A percentile compares a stretch with the other conserved stretches of the same genome.
These are phyloP conservation scores for Berghia stephanieae DNA, from an alignment of 1,140 invertebrate genomes.

Conservation along the genomic window DNA sequence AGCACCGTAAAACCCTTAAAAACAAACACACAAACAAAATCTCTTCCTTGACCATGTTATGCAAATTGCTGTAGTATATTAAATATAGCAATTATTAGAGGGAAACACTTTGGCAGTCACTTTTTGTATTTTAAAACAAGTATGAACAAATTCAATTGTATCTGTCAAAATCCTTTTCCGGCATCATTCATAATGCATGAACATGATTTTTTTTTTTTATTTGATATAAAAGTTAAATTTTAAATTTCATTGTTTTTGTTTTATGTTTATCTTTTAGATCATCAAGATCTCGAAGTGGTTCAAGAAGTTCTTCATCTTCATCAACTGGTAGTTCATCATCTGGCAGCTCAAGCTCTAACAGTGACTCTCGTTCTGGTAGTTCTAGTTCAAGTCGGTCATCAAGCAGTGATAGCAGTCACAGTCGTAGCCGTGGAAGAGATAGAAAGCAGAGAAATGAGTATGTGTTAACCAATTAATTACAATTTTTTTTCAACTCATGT, in stretches of 20 bases:
- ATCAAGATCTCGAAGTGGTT: slow-evolving; percentile 41
- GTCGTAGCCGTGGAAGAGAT: slow-evolving; percentile 8
- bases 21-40: too few relatives aligned
- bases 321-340: slow-evolving; percentile 45
- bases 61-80: neutral
- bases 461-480: too few relatives aligned
- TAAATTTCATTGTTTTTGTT: too few relatives aligned
- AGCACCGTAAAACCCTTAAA: too few relatives aligned
- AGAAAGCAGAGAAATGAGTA: slow-evolving; percentile 13
- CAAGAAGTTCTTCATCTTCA: slow-evolving; percentile 43
- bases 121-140: too few relatives aligned
- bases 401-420: slow-evolving; percentile 35
- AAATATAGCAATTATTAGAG: neutral
- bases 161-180: too few relatives aligned
- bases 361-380: slow-evolving; percentile 46
- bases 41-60: neutral
- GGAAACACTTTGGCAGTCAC: too few relatives aligned
- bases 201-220: too few relatives aligned
- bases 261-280: slow-evolving; percentile 28
- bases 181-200: too few relatives aligned
- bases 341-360: slow-evolving; percentile 42
- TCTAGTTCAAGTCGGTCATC: slow-evolving; percentile 44
- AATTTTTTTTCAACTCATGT: too few relatives aligned
- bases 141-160: too few relatives aligned
- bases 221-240: too few relatives aligned